Evolutionary conservation across 2,797 vertebrate species (phyloP).

Genomic region (Fundulus diaphanus): DNA sequence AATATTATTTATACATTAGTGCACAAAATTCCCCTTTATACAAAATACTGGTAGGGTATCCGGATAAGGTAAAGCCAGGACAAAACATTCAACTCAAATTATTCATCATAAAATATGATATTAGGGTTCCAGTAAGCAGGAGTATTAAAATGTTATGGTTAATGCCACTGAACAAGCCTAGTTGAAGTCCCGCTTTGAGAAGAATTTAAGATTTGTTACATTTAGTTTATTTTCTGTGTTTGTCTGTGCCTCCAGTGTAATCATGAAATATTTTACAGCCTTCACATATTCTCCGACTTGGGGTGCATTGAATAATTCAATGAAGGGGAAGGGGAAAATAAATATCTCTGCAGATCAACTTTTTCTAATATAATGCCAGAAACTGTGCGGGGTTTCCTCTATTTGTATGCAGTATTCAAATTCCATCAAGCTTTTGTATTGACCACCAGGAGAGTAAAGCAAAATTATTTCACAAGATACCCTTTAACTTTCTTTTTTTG

Average conservation of each 20-base stretch:
- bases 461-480: too few relatives aligned
- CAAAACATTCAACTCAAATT: not conserved
- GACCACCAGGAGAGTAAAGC: too few relatives aligned
- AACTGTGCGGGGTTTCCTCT: not conserved
- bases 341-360: not conserved
- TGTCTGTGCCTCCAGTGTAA: constrained; percentile 28
- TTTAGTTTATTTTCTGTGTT: constrained; percentile 25
- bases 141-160: not conserved
- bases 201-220: constrained; percentile 19
- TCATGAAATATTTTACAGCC: constrained; percentile 33
- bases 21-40: constrained; percentile 21
- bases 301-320: constrained; percentile 52
- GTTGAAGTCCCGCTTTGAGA: constrained; percentile 9
- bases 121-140: not conserved
- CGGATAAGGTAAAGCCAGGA: not conserved
- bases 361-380: not conserved
- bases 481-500: too few relatives aligned
- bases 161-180: not conserved
- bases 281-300: constrained; percentile 28
- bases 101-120: not conserved
- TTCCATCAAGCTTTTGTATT: too few relatives aligned
- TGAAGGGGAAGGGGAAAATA: too few relatives aligned
- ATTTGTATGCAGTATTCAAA: too few relatives aligned
- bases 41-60: constrained; percentile 1
- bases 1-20: not conserved